Conservation (phyloP, 2,113 vertebrate genomes). For the Pelusios castaneus region DNA sequence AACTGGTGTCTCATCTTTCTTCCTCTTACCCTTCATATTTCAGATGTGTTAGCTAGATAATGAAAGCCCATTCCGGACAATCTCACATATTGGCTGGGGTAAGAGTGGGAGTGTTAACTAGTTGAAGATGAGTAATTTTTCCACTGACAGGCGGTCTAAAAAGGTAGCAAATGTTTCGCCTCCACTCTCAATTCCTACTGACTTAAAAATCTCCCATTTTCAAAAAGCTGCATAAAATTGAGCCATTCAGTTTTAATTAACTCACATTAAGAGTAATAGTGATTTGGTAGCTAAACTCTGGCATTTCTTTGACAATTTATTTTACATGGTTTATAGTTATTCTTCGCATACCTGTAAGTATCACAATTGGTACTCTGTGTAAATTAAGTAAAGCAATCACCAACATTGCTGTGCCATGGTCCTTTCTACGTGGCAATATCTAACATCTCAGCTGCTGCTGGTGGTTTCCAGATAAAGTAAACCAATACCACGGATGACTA, state of each 20-base stretch:
- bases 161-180: neutral
- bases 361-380: fast-evolving
- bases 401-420: neutral
- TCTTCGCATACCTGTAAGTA: neutral
- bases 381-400: neutral
- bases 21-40: constrained; percentile 57
- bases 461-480: neutral
- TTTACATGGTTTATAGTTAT: neutral
- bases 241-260: constrained; percentile 2
- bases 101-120: constrained; percentile 54
- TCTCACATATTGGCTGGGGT: constrained; percentile 50
- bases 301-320: neutral
- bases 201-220: constrained; percentile 45
- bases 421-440: neutral
- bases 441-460: neutral
- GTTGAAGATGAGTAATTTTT: constrained; percentile 58
- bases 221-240: constrained; percentile 19
- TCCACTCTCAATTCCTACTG: constrained; percentile 47
- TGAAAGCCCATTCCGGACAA: constrained; percentile 60
- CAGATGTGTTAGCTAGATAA: constrained; percentile 56
- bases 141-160: constrained; percentile 51
- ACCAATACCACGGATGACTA: neutral
- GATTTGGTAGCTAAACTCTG: neutral
- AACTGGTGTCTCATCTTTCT: constrained; percentile 48
- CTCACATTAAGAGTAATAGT: neutral